Evolutionary conservation across 64 coral and sea anemone genomes (phyloP).

Genomic region (Hydrozoanthus tunicans): DNA sequence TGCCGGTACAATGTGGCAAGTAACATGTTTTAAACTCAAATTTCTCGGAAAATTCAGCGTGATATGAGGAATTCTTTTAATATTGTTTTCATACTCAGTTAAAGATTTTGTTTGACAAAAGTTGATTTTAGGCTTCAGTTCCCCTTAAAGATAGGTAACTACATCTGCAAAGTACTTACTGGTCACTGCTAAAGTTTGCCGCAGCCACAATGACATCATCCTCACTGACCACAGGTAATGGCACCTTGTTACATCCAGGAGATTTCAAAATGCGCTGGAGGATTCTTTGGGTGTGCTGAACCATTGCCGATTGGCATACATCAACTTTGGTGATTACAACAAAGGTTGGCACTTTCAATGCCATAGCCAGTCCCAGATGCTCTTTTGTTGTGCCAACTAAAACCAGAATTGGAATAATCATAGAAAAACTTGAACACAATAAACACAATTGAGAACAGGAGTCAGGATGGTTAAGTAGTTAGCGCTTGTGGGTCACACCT

Average conservation of each 20-base stretch:
- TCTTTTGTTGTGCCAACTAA: constrained; percentile 81
- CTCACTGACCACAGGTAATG: constrained; percentile 66
- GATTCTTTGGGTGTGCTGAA: constrained; percentile 72
- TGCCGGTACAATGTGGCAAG: too few relatives aligned
- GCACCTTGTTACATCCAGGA: constrained; percentile 95
- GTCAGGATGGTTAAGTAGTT: too few relatives aligned
- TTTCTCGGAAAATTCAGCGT: too few relatives aligned
- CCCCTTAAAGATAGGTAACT: background rate
- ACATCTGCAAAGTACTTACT: constrained; percentile 65
- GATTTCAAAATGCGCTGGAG: constrained; percentile 94
- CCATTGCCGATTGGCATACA: constrained; percentile 67
- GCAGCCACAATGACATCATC: constrained; percentile 92
- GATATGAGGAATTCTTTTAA: too few relatives aligned
- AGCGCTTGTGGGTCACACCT: too few relatives aligned
- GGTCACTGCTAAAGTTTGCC: constrained; percentile 80
- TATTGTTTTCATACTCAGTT: too few relatives aligned
- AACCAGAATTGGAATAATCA: background rate
- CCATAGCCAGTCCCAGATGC: constrained; percentile 92
- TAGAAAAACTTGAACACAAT: background rate
- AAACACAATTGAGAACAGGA: too few relatives aligned
- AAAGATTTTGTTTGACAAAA: too few relatives aligned
- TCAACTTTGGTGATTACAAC: constrained; percentile 92
- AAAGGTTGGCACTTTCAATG: constrained; percentile 93
- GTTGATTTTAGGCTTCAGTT: too few relatives aligned
- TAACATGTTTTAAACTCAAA: too few relatives aligned